Base-by-base conservation (phyloP, 2,888 invertebrate species). In the Ischnura elegans region DNA sequence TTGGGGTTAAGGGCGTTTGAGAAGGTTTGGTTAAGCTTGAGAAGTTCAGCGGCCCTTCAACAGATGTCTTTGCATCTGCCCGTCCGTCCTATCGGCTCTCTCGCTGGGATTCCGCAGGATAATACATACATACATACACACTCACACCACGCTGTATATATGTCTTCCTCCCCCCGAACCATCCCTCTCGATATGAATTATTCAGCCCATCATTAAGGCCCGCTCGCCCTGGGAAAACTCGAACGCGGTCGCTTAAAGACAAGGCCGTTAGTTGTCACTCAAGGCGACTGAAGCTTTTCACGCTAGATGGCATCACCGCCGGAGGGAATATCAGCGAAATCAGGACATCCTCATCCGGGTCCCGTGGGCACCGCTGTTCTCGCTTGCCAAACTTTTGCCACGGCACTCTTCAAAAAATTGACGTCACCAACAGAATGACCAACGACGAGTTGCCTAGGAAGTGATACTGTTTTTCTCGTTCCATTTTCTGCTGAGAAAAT, bases 121-220 rank as follows among this genome's bases (percentile, higher is more conserved):
- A 61, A 29, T 66, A 66, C 13, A 76, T 36, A 61, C 2, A 61
- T 2, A 61, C 0, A 61, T 61, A 61, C n/a, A 61, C n/a, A 61
- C n/a, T 0, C n/a, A 61, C n/a, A n/a, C n/a, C n/a, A n/a, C n/a
- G n/a, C n/a, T n/a, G n/a, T 61, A 19, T 61, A 61, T 61, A 76
- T 29, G 10, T 86, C 25, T 46, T 25, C n/a, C 43, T 86, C 86
- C 36, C 86, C 25, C 66, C 43, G n/a, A 19, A 16, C 25, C 3
- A 19, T 87, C 87, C 55, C 55, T 87, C 13, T 61, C 16, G 43
- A 61, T 51, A 90, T 90, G 90, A 90, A 90, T 90, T 61, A 90
- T 90, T 90, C 90, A 90, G 90, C 45, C 90, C 61, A 90, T 90
- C 90, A 90, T 90, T 90, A 90, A 61, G 90, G 55, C 55, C 61